Base-by-base conservation (phyloP, 2,888 invertebrate genomes). In the Aphodius sticticus region DNA sequence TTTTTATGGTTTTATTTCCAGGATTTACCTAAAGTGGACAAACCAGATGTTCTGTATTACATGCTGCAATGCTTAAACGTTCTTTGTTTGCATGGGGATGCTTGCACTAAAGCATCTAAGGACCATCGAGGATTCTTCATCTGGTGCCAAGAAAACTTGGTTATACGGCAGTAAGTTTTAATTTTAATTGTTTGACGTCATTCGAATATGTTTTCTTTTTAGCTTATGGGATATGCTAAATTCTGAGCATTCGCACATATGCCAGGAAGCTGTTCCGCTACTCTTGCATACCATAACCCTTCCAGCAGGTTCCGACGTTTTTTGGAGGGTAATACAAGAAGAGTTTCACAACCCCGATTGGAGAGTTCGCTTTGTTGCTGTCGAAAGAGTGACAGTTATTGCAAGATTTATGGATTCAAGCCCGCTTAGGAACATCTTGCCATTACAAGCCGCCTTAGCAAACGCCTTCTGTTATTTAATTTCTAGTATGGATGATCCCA, bases 401-500 rank as follows among this genome's bases (percentile, higher is more conserved):
- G 97, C 97, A 37, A 92, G 95, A 85, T 97, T 98, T 89, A 95
- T 99, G 94, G 97, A 98, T 88, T 94, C 95, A 0, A 96, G 96
- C 0, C 96, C 97, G 0, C 91, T 98, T 37, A 93, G 95, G 85
- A 95, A 95, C 78, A 95, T 97, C 87, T 92, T 94, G 79, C 93
- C 94, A 0, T 90, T 99, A 76, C 98, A 99, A 89, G 96, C 98
- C 0, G 96, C 98, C 0, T 89, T 99, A 85, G 97, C 99, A 6
- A 98, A 98, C 83, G 97, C 98, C 0, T 99, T 99, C 91, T 99
- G 98, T 89, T 97, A 98, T 89, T 92, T 99, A 79, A 96, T 99
- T 84, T 96, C 97, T 78, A 96, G 97, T 85, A 95, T 99, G 93
- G 98, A 99, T 89, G 99, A 99, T 89, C 94, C 94, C 81, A 97